phyloP scores from a whole-genome alignment of 2,888 invertebrate genomes.

The Agonum fuliginosum region DNA sequence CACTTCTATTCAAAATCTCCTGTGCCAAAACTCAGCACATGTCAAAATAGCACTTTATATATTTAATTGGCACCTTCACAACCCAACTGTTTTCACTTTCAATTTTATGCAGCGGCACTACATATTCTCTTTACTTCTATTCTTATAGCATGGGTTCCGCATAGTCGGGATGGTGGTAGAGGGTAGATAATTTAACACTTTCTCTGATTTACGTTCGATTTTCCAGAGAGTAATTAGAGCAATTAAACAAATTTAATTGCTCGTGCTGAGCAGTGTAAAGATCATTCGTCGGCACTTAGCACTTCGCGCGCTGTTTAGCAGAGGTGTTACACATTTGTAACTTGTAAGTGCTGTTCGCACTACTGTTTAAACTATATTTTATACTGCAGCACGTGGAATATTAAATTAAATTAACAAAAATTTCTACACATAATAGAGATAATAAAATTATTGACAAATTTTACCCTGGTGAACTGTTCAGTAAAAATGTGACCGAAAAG shows the following conservation, averaged over 20 bases:
- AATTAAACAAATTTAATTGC: slow-evolving; percentile 41
- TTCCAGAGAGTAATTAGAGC: slow-evolving; percentile 13
- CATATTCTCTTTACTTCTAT: background rate
- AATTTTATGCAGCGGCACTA: slow-evolving; percentile 2
- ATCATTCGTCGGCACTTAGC: slow-evolving; percentile 12
- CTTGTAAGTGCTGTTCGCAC: too few relatives aligned
- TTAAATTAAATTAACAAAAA: too few relatives aligned
- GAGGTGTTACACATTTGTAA: background rate
- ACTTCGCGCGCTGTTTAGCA: background rate
- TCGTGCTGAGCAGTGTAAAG: background rate
- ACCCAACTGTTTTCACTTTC: slow-evolving; percentile 25
- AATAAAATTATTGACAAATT: too few relatives aligned
- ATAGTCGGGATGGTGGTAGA: background rate
- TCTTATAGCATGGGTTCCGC: background rate
- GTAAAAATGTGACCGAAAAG: too few relatives aligned
- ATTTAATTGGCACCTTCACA: slow-evolving; percentile 41
- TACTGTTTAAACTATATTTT: too few relatives aligned
- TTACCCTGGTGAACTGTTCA: too few relatives aligned
- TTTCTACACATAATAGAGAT: too few relatives aligned
- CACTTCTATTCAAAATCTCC: background rate
- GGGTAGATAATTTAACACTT: background rate
- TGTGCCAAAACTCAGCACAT: slow-evolving; percentile 39
- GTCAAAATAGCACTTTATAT: slow-evolving; percentile 40
- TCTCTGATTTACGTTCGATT: slow-evolving; percentile 45
- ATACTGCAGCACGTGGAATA: too few relatives aligned